Base-by-base conservation (phyloP, 2,888 invertebrate genomes). In the Lithophane socia region DNA sequence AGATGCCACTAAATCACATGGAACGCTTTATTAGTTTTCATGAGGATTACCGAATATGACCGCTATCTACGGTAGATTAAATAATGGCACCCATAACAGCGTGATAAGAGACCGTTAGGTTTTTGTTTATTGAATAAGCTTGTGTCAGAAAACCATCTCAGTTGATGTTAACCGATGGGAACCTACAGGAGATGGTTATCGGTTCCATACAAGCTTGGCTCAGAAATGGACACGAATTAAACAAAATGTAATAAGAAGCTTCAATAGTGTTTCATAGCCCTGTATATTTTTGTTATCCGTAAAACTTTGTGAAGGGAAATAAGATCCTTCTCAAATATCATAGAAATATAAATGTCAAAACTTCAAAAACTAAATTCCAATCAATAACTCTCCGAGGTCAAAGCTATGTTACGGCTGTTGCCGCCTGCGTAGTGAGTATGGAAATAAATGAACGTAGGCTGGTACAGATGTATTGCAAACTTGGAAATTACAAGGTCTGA, bases 11-110 rank as follows among this genome's bases (percentile, higher is more conserved):
- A 73, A 80, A 84, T 81, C 73, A 65, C 64, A 37, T 16, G 21
- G 69, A 56, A 80, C 44, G 18, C 61, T 65, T 73, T 81, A 81
- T 81, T 81, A 74, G 69, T 73, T 85, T 79, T 81, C 37, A 81
- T 74, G 60, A 66, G 37, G 69, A 73, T 81, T 85, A 81, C n/a
- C 10, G 37, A 18, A 29, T 54, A 67, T 49, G 42, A 49, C 42
- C 42, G 49, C 56, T 85, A 85, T 80, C 73, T 37, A 18, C 21
- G 24, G 47, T n/a, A 66, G 16, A 81, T 65, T 72, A 5, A 37
- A 61, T 72, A 65, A 60, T 65, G 56, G 29, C 42, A 47, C n/a
- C 47, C 58, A 72, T 84, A 66, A 79, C 5, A 44, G 21, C 24
- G 47, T 68, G 49, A 58, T 81, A 80, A 60, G 16, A 54, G 21